Base-by-base conservation (phyloP, 1,140 invertebrate species). In the Campodea augens region DNA sequence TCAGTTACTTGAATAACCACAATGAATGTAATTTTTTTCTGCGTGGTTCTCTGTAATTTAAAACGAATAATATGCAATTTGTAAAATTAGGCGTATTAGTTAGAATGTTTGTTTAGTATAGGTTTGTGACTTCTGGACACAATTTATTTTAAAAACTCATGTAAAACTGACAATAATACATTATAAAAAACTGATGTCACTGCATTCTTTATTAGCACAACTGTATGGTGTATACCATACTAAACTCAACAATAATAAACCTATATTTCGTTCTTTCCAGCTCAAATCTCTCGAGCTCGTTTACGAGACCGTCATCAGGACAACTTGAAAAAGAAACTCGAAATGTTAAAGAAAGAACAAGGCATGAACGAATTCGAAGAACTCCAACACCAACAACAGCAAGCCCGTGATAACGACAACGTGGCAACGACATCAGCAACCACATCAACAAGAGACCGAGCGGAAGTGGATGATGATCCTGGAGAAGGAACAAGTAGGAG, bases 251-350 rank as follows among this genome's bases (percentile, higher is more conserved):
- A n/a, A n/a, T n/a, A n/a, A n/a, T n/a, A n/a, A n/a, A n/a, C n/a
- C n/a, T n/a, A n/a, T n/a, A n/a, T n/a, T n/a, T n/a, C n/a, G n/a
- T n/a, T 41, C 38, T 21, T 52, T 55, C 18, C 57, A 77, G 91
- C 91, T 4, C 87, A 96, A 61, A 92, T 93, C 75, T 90, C 95
- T 0, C 72, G 88, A 52, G 88, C 89, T 3, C 67, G 92, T 27
- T 68, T 98, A 1, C 68, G 87, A 47, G 91, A 98, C 65, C 65
- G 84, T 7, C 93, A 98, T 67, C 82, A 93, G 63, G 77, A 85
- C 48, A 88, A 90, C 60, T 66, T 97, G n/a, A 72, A 75, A 36
- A 73, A 80, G 53, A 96, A 97, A 66, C 65, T 98, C 45, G 74
- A 84, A 57, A 71, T 90, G 41, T 68, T 98, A 2, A 95, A 92